Evolutionary conservation across 1,140 invertebrate species (phyloP).

Genomic region (Platorchestia sp.): DNA sequence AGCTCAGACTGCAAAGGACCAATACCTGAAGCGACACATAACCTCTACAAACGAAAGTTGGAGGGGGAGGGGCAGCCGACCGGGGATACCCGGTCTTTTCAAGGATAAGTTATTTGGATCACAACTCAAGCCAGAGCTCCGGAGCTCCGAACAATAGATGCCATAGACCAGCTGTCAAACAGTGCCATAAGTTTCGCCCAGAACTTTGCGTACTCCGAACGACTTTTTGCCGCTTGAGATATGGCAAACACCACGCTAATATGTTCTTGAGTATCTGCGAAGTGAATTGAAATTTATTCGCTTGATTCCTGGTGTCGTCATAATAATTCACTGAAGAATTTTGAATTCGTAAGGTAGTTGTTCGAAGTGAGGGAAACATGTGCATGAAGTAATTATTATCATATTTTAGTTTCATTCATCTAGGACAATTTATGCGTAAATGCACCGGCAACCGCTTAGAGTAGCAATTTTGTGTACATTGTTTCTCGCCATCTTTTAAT

Average conservation of each 20-base stretch:
- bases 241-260: neutral
- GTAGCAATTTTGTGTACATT: no score
- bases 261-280: neutral
- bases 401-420: no score
- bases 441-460: no score
- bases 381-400: no score
- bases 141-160: neutral
- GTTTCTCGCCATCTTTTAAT: no score
- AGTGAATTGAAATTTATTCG: neutral
- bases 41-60: neutral
- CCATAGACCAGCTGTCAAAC: neutral
- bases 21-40: neutral
- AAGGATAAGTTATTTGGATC: neutral
- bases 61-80: neutral
- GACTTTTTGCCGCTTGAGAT: neutral
- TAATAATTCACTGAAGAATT: no score
- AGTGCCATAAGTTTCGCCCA: neutral
- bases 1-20: neutral
- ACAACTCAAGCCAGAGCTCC: neutral
- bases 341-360: no score
- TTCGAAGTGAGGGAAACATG: no score
- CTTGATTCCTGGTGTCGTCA: neutral
- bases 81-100: neutral
- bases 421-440: no score
- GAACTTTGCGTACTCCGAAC: neutral